Conservation (phyloP, 2,113 vertebrate species). For the Brachypteracias leptosomus region DNA sequence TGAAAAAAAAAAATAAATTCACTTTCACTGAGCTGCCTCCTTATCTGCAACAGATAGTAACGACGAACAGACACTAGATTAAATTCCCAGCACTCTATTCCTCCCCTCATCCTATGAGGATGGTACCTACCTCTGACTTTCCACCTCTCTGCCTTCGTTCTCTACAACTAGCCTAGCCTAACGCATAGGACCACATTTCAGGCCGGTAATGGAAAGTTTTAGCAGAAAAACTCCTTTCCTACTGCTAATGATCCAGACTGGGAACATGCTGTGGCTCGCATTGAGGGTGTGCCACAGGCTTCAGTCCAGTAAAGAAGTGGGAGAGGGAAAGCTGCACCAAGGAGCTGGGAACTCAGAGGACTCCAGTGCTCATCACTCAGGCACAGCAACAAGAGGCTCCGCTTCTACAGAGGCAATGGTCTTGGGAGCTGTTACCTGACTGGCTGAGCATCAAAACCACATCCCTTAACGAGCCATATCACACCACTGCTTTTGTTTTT, state of each 20-base stretch:
- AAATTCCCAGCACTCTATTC: not conserved
- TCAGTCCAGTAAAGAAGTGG: not conserved
- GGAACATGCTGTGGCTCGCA: accelerated
- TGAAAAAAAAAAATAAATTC: not conserved
- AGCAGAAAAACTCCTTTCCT: not conserved
- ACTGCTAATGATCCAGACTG: not conserved
- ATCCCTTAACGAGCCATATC: not conserved
- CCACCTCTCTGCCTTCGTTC: not conserved
- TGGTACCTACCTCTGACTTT: not conserved
- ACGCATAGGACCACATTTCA: not conserved
- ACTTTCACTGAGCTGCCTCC: not conserved
- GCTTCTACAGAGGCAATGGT: not conserved
- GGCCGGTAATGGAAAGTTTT: not conserved
- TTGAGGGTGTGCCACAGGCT: not conserved
- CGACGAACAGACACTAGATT: not conserved
- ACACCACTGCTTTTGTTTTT: not conserved
- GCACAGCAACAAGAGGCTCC: not conserved
- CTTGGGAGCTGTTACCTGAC: not conserved
- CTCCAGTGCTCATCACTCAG: not conserved
- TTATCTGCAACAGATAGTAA: not conserved
- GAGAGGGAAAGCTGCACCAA: not conserved
- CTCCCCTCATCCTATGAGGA: not conserved
- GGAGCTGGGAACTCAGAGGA: not conserved
- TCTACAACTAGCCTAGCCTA: not conserved
- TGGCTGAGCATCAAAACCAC: not conserved